Base-by-base conservation (phyloP, 2,797 vertebrate species). In the Sardinella longiceps region DNA sequence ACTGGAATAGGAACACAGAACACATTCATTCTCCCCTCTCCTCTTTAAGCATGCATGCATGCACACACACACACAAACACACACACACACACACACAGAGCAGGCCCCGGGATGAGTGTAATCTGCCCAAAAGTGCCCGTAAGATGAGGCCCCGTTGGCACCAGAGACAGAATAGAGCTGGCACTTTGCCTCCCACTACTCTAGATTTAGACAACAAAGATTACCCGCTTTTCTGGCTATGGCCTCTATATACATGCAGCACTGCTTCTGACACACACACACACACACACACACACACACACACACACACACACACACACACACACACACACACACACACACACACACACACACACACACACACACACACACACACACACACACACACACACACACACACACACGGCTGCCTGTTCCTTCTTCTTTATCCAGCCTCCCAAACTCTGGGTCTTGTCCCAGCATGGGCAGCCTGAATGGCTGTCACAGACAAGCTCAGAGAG, bases 341-440 rank as follows among this genome's bases (percentile, higher is more conserved):
- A 56, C 53, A 56, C 14, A 18, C 53, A 15, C 51, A 53, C 51
- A 15, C 7, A 53, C 51, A 56, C 53, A 56, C 53, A 56, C 18
- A 23, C 20, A 4, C 5, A 56, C 25, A 80, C 70, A 77, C n/a
- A 37, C 70, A 80, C 10, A 60, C 83, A 84, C 30, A 45, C 39
- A 56, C n/a, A 53, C n/a, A 85, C 9, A 85, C 81, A 46, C 0
- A 0, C 48, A 86, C 25, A 88, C 50, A 82, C 48, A 66, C n/a
- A 4, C 20, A 58, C 9, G 56, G 23, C 56, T 58, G 56, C 23
- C 56, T 58, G 56, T 25, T 50, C 28, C 23, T 48, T 48, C 46
- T 48, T 48, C 46, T 48, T 10, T 48, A 14, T 48, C 46, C 9
- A 10, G 46, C 12, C 12, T 10, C 83, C n/a, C 28, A 60, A 43